Conservation (phyloP, 2,797 vertebrate genomes). For the Menidia menidia region DNA sequence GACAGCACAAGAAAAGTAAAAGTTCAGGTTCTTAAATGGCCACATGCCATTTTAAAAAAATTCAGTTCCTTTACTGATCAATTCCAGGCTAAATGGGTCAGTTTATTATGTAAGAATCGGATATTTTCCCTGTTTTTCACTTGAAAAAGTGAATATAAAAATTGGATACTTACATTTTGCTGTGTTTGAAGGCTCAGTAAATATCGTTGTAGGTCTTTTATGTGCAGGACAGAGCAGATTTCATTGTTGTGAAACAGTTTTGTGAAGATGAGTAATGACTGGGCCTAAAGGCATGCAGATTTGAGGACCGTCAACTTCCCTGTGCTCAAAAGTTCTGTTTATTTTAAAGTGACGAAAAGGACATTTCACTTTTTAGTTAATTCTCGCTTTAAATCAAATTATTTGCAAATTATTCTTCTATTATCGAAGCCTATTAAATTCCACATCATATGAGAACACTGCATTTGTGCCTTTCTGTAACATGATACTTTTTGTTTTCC, state of each 20-base stretch:
- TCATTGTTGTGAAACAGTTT: neutral
- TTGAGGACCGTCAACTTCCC: neutral
- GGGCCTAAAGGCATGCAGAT: neutral
- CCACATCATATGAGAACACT: neutral
- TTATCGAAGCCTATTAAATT: too few species aligned
- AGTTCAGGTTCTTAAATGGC: too few species aligned
- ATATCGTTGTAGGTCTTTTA: neutral
- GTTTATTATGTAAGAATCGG: too few species aligned
- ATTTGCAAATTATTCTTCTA: too few species aligned
- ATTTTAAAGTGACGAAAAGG: neutral
- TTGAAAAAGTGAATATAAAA: too few species aligned
- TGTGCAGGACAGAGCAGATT: neutral
- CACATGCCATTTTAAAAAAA: too few species aligned
- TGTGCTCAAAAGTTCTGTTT: neutral
- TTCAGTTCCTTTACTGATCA: too few species aligned
- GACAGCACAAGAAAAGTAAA: slow-evolving; percentile 6
- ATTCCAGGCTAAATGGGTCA: too few species aligned
- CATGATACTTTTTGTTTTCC: too few species aligned
- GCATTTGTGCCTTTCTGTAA: too few species aligned
- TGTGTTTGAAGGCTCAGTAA: neutral
- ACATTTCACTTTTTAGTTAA: neutral
- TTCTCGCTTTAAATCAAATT: too few species aligned
- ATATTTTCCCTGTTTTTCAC: too few species aligned
- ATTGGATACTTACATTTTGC: neutral
- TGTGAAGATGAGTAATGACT: neutral